phyloP scores from a whole-genome alignment of 2,113 vertebrate genomes.

The Aythya baeri region DNA sequence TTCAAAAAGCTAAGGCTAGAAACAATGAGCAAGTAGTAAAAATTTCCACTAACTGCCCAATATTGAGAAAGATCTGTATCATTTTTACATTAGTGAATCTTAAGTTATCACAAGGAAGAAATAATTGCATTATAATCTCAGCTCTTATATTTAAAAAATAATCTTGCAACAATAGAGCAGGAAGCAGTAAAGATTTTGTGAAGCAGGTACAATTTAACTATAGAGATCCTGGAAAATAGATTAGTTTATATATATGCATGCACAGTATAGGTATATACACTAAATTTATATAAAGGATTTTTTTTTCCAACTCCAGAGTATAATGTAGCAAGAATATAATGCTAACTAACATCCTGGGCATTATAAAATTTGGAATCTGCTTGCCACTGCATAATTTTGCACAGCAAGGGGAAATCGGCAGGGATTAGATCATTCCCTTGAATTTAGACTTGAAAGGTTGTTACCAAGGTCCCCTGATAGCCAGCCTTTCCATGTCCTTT shows the following conservation, averaged over 20 bases:
- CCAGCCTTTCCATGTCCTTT: not conserved
- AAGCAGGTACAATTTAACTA: not conserved
- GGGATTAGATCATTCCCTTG: not conserved
- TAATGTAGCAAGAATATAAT: not conserved
- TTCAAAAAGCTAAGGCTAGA: slow-evolving; percentile 1
- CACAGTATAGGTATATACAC: not conserved
- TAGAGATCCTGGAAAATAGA: slow-evolving; percentile 29
- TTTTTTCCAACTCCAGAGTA: not conserved
- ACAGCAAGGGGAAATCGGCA: not conserved
- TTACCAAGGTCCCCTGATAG: not conserved
- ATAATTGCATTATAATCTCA: not conserved
- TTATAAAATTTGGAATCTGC: slow-evolving; percentile 34
- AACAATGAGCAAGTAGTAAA: slow-evolving; percentile 15
- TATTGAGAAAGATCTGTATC: not conserved
- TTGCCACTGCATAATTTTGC: slow-evolving; percentile 14
- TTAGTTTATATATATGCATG: not conserved
- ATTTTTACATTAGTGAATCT: not conserved
- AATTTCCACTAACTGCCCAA: not conserved
- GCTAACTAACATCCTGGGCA: not conserved
- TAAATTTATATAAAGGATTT: not conserved
- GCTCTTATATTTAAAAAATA: slow-evolving; percentile 7
- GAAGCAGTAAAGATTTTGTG: slow-evolving; percentile 11
- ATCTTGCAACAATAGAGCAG: not conserved
- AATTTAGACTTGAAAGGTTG: not conserved
- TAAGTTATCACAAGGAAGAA: slow-evolving; percentile 39